phyloP scores from a whole-genome alignment of 2,888 invertebrate species.

The Drosophila limbata region DNA sequence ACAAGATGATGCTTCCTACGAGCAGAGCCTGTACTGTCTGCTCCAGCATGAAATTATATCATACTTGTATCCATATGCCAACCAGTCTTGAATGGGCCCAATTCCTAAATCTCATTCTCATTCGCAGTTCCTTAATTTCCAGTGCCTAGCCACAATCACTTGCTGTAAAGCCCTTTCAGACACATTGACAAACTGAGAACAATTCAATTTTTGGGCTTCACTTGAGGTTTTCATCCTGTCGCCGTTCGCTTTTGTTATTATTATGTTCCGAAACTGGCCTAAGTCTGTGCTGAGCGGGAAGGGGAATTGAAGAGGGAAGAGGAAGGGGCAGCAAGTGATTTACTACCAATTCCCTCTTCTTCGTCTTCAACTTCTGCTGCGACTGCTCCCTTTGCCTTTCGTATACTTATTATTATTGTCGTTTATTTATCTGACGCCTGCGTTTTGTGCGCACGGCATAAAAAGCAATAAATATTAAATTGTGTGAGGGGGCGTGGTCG shows the following conservation, averaged over 20 bases:
- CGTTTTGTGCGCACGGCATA: conserved; percentile 63
- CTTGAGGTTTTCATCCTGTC: conserved; percentile 41
- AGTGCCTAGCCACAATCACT: conserved; percentile 41
- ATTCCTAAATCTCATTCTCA: neutral
- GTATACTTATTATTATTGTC: conserved; percentile 64
- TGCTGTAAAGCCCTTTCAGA: conserved; percentile 51
- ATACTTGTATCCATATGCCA: conserved; percentile 46
- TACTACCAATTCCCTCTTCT: conserved; percentile 32
- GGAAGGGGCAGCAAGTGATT: conserved; percentile 43
- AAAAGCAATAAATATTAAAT: conserved; percentile 72
- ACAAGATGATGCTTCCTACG: conserved; percentile 35
- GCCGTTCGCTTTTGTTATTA: conserved; percentile 52
- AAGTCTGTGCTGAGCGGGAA: neutral
- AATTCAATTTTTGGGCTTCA: conserved; percentile 62
- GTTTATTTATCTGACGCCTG: conserved; percentile 70
- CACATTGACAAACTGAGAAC: conserved; percentile 67
- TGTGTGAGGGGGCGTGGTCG: conserved; percentile 32
- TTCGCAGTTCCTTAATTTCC: neutral
- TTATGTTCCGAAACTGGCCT: conserved; percentile 14
- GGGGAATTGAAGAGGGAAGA: neutral
- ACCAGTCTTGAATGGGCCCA: conserved; percentile 25
- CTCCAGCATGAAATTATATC: conserved; percentile 53
- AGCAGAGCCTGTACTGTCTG: conserved; percentile 33
- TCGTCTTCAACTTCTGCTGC: neutral
- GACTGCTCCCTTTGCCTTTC: conserved; percentile 22